These are phyloP conservation scores for Carassius gibelio DNA, from an alignment of 2,113 vertebrate genomes.

Conservation along the genomic window DNA sequence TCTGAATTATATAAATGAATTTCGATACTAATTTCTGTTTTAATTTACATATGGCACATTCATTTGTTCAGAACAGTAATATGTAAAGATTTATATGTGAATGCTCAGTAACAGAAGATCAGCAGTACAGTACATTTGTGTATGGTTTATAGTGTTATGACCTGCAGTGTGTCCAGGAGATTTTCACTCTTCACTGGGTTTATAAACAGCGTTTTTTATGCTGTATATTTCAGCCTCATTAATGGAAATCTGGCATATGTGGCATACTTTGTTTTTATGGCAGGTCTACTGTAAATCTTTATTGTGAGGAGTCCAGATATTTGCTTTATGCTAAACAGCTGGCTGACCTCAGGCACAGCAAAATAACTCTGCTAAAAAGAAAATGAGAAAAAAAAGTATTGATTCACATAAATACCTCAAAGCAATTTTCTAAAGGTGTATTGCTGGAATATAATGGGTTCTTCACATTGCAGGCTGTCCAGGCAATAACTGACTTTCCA, in stretches of 20 bases:
- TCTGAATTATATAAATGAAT: too few species aligned
- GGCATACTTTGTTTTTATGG: not conserved
- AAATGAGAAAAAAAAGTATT: constrained; percentile 11
- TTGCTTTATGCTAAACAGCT: not conserved
- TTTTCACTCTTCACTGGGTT: not conserved
- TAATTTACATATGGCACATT: not conserved
- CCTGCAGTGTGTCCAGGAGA: not conserved
- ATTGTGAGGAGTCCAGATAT: constrained; percentile 1
- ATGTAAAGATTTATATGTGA: not conserved
- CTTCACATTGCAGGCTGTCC: not conserved
- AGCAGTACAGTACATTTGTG: too few species aligned
- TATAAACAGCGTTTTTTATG: not conserved
- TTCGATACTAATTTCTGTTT: not conserved
- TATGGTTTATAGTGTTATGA: too few species aligned
- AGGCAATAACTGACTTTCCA: not conserved
- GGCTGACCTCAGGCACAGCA: constrained; percentile 17
- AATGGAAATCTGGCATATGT: not conserved
- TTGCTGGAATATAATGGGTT: not conserved
- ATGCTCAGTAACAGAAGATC: not conserved
- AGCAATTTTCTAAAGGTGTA: constrained; percentile 18
- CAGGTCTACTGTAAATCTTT: constrained; percentile 6
- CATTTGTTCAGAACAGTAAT: not conserved
- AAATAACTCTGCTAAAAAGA: not conserved
- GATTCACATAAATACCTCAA: constrained; percentile 48
- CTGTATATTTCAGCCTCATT: not conserved